Conservation (phyloP, 2,113 vertebrate genomes). For the Gasterosteus nipponicus region DNA sequence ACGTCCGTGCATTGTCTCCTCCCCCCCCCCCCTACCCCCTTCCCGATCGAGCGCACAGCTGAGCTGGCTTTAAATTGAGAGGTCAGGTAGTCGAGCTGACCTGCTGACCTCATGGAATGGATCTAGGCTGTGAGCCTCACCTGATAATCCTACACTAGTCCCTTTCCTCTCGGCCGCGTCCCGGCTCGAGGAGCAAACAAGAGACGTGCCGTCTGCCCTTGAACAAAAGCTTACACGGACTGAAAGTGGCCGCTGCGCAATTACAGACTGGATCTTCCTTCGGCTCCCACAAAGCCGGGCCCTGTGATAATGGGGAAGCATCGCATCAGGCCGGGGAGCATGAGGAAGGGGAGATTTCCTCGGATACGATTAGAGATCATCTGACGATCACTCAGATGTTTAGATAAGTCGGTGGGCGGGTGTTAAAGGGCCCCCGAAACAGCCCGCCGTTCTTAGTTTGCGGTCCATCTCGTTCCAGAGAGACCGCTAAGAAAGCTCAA, state of each 20-base stretch:
- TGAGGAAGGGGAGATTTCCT: conserved; percentile 17
- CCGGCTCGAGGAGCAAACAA: conserved; percentile 55
- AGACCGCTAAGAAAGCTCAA: conserved; percentile 18
- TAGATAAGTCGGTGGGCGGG: conserved; percentile 21
- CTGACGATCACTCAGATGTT: conserved; percentile 56
- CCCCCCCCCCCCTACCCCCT: not conserved
- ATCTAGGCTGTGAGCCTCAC: conserved; percentile 54
- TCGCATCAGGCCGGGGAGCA: conserved; percentile 6
- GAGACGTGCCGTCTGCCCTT: conserved; percentile 60
- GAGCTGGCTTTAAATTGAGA: conserved; percentile 53
- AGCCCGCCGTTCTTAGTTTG: not conserved
- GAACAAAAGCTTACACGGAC: conserved; percentile 62
- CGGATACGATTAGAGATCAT: conserved; percentile 50
- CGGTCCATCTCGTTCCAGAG: conserved; percentile 4
- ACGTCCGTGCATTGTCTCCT: not conserved
- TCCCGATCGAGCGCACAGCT: conserved; percentile 55
- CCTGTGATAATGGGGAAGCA: conserved; percentile 28
- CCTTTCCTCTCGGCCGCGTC: conserved; percentile 32
- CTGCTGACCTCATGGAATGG: conserved; percentile 57
- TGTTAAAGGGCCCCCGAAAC: conserved; percentile 2
- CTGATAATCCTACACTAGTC: conserved; percentile 64
- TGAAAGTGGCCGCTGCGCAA: conserved; percentile 61
- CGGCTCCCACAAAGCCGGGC: conserved; percentile 1
- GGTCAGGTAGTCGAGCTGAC: conserved; percentile 45
- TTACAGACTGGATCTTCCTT: conserved; percentile 41